Conservation (phyloP, 2,888 invertebrate species). For the Listrodromus nycthemerus region DNA sequence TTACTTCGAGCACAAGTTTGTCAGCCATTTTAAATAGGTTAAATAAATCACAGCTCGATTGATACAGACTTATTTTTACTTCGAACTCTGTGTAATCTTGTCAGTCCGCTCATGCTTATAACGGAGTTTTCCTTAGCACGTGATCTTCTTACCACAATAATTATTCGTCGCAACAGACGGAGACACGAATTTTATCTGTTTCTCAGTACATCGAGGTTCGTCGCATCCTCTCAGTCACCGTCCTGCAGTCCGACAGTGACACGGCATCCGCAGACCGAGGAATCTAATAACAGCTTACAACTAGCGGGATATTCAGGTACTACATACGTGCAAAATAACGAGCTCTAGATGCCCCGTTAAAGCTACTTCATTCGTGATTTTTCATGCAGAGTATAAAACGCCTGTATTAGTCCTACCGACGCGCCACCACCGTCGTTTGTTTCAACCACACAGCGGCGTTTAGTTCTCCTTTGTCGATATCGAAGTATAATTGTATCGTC, state of each 20-base stretch:
- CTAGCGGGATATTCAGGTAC: slow-evolving; percentile 19
- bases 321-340: background rate
- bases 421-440: background rate
- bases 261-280: background rate
- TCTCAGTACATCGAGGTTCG: slow-evolving; percentile 35
- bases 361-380: slow-evolving; percentile 3
- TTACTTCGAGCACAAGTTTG: slow-evolving; percentile 42
- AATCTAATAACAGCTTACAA: slow-evolving; percentile 32
- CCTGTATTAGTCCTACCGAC: slow-evolving; percentile 16
- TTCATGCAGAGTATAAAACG: slow-evolving; percentile 9
- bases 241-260: slow-evolving; percentile 24
- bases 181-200: slow-evolving; percentile 6
- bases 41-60: slow-evolving; percentile 33
- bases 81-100: slow-evolving; percentile 26
- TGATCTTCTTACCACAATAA: slow-evolving; percentile 14
- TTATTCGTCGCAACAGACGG: slow-evolving; percentile 26
- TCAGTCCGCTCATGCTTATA: slow-evolving; percentile 21
- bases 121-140: slow-evolving; percentile 18
- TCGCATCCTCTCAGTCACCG: slow-evolving; percentile 44
- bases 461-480: background rate
- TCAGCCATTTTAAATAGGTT: slow-evolving; percentile 31
- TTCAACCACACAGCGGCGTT: background rate
- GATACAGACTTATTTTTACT: slow-evolving; percentile 25
- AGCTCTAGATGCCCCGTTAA: slow-evolving; percentile 9
- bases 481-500: background rate